Conservation (phyloP, 2,113 vertebrate species). For the Corydoras maculifer region DNA sequence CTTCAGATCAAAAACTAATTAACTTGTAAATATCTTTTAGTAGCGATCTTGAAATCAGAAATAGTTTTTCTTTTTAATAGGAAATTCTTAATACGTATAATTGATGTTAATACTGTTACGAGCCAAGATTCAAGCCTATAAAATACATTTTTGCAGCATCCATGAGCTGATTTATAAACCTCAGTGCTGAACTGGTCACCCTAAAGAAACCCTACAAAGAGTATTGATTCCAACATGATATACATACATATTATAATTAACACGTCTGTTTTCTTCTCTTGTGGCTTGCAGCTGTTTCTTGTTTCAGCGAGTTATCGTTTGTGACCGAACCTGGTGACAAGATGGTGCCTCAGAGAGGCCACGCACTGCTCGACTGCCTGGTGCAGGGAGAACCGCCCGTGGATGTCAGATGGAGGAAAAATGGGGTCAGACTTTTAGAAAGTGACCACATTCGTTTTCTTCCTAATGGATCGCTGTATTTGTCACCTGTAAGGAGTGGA, state of each 20-base stretch:
- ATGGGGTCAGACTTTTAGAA: constrained; percentile 75
- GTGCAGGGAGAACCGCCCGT: constrained; percentile 83
- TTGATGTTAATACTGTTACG: no score
- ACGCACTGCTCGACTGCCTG: constrained; percentile 81
- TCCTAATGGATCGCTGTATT: constrained; percentile 83
- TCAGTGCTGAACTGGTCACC: no score
- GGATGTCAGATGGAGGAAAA: constrained; percentile 83
- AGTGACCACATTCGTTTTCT: constrained; percentile 73
- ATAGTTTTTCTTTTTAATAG: no score
- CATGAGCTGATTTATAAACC: no score
- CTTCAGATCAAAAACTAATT: no score
- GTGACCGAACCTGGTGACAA: constrained; percentile 82
- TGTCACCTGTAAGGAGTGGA: constrained; percentile 75
- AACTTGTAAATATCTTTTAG: no score
- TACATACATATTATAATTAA: background rate
- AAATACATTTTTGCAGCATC: no score
- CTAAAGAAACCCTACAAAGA: background rate
- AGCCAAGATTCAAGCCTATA: no score
- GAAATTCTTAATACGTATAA: no score
- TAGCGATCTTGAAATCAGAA: no score
- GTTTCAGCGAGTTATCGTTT: constrained; percentile 88
- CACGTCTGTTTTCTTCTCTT: background rate
- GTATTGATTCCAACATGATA: background rate
- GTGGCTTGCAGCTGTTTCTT: constrained; percentile 66
- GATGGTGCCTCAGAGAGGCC: constrained; percentile 69